phyloP scores from a whole-genome alignment of 2,888 invertebrate genomes.

The Drosophila acutilabella region DNA sequence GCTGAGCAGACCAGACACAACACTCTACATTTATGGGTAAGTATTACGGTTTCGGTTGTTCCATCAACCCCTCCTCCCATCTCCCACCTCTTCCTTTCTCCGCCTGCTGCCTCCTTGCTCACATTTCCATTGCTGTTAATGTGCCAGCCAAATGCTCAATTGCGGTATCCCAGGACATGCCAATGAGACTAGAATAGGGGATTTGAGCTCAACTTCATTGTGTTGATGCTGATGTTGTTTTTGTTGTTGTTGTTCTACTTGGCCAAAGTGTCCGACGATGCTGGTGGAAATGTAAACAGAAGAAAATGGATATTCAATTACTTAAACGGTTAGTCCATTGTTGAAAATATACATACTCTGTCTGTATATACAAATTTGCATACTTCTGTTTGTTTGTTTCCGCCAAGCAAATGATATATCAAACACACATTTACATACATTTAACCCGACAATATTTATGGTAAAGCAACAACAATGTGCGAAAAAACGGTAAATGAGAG shows the following conservation, averaged over 20 bases:
- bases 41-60: slow-evolving; percentile 42
- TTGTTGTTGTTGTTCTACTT: slow-evolving; percentile 25
- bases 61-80: slow-evolving; percentile 10
- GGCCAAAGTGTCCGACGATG: slow-evolving; percentile 59
- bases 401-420: slow-evolving; percentile 25
- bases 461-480: neutral
- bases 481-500: neutral
- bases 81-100: neutral
- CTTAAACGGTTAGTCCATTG: slow-evolving; percentile 85
- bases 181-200: slow-evolving; percentile 68
- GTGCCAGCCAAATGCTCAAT: slow-evolving; percentile 79
- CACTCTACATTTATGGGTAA: slow-evolving; percentile 51
- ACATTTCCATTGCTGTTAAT: slow-evolving; percentile 49
- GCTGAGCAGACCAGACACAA: slow-evolving; percentile 14
- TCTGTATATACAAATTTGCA: slow-evolving; percentile 83
- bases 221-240: slow-evolving; percentile 49
- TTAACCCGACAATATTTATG: slow-evolving; percentile 16
- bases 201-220: slow-evolving; percentile 64
- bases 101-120: neutral
- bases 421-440: slow-evolving; percentile 13
- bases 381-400: slow-evolving; percentile 79
- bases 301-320: slow-evolving; percentile 85
- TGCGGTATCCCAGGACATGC: slow-evolving; percentile 81
- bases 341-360: slow-evolving; percentile 27
- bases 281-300: slow-evolving; percentile 79